phyloP scores from a whole-genome alignment of 2,888 invertebrate genomes.

The Bursaphelenchus okinawaensis region DNA sequence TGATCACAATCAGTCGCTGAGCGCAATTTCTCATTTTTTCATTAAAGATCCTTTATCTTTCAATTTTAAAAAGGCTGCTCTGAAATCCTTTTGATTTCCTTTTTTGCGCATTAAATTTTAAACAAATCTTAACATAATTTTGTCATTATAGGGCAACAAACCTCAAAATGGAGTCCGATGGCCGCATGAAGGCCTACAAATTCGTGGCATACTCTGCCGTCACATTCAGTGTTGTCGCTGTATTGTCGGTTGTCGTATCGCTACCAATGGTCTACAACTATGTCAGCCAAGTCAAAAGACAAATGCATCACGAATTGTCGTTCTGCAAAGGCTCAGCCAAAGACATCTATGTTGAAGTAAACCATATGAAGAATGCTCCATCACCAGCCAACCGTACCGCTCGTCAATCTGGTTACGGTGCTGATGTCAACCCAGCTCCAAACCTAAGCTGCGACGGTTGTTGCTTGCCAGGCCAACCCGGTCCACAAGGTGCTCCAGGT shows the following conservation, averaged over 20 bases:
- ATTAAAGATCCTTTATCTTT: background rate
- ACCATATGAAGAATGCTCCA: conserved; percentile 45
- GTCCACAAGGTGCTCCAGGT: conserved; percentile 21
- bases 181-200: conserved; percentile 57
- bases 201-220: conserved; percentile 58
- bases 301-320: conserved; percentile 57
- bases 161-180: conserved; percentile 55
- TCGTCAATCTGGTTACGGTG: conserved; percentile 39
- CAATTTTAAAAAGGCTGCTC: background rate
- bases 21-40: background rate
- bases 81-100: background rate
- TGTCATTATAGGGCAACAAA: conserved; percentile 10
- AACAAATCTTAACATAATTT: background rate
- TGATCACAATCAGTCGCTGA: background rate
- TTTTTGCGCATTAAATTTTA: background rate
- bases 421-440: conserved; percentile 17
- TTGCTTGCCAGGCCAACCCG: conserved; percentile 35
- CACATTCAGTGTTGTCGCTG: conserved; percentile 56
- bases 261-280: conserved; percentile 57
- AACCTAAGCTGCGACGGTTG: conserved; percentile 25
- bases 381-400: conserved; percentile 42
- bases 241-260: conserved; percentile 56
- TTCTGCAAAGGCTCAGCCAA: conserved; percentile 57
- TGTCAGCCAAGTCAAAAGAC: conserved; percentile 53
- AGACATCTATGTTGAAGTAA: conserved; percentile 51